A percentile compares a stretch with the other conserved stretches of the same genome.
Conservation (phyloP, 1,140 invertebrate species). For the Drosophila kurseongensis region DNA sequence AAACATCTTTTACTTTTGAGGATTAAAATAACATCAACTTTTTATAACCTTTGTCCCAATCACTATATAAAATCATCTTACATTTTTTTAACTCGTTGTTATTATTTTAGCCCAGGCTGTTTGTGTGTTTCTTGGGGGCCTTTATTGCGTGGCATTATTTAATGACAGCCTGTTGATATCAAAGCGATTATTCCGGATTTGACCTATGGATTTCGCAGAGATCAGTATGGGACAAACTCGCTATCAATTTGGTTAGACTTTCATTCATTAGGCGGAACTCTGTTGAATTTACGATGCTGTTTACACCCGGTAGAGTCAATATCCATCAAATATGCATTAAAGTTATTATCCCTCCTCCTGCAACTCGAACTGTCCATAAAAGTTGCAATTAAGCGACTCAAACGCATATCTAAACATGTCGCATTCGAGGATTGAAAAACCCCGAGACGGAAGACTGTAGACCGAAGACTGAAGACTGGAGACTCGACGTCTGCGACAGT, state of each 20-base stretch:
- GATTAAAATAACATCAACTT: too few relatives aligned
- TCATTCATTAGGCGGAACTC: conserved; percentile 57
- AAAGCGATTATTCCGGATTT: conserved; percentile 43
- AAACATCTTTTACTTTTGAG: too few relatives aligned
- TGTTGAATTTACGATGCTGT: conserved; percentile 60
- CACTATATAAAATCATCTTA: too few relatives aligned
- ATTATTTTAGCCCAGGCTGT: neutral
- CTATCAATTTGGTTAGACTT: conserved; percentile 32
- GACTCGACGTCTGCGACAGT: conserved; percentile 74
- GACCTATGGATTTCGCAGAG: conserved; percentile 18
- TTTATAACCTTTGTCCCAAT: too few relatives aligned
- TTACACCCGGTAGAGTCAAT: conserved; percentile 58
- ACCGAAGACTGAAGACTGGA: conserved; percentile 26
- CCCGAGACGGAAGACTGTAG: conserved; percentile 1
- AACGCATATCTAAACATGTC: conserved; percentile 73
- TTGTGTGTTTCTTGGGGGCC: conserved; percentile 33
- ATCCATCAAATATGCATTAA: conserved; percentile 74
- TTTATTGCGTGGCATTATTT: conserved; percentile 72
- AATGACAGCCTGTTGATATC: conserved; percentile 66
- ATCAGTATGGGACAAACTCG: conserved; percentile 31
- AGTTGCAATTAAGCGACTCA: conserved; percentile 76
- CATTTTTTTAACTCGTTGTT: neutral
- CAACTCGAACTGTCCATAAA: conserved; percentile 69
- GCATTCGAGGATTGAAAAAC: conserved; percentile 12
- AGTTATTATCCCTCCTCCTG: conserved; percentile 49